Percentiles rank a stretch among this genome's conserved stretches.
Conservation (phyloP, 2,797 vertebrate genomes). For the Phoeniculus purpureus region DNA sequence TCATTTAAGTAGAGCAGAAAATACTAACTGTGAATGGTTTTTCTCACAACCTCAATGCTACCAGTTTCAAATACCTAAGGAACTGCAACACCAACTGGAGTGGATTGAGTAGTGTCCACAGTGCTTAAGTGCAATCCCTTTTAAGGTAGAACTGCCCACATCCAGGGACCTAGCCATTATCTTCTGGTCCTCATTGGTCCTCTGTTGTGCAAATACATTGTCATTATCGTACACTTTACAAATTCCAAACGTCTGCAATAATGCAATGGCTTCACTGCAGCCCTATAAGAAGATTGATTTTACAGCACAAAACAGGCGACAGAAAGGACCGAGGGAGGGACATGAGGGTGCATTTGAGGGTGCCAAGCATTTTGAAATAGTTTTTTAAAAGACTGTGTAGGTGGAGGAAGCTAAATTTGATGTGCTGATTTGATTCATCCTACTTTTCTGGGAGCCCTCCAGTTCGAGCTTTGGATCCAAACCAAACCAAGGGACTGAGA, state of each 20-base stretch:
- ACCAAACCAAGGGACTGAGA: background rate
- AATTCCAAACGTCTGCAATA: background rate
- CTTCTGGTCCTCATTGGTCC: background rate
- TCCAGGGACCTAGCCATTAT: background rate
- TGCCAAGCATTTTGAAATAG: background rate
- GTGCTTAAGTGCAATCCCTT: background rate
- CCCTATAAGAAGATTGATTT: background rate
- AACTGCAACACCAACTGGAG: background rate
- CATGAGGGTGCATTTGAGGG: background rate
- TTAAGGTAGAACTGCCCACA: background rate
- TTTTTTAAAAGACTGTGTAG: background rate
- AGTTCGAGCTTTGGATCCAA: background rate
- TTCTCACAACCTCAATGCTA: background rate
- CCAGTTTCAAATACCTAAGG: background rate
- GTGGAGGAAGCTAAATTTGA: slow-evolving; percentile 17
- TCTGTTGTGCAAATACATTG: background rate
- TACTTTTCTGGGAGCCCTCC: background rate
- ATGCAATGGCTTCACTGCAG: background rate
- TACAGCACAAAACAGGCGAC: background rate
- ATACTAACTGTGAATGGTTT: background rate
- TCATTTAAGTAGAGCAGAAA: background rate
- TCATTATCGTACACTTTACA: background rate
- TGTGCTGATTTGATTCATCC: background rate
- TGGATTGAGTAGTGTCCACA: background rate
- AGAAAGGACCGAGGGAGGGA: background rate